Base-by-base conservation (phyloP, 2,888 invertebrate genomes). In the Lasioglossum leucozonium region DNA sequence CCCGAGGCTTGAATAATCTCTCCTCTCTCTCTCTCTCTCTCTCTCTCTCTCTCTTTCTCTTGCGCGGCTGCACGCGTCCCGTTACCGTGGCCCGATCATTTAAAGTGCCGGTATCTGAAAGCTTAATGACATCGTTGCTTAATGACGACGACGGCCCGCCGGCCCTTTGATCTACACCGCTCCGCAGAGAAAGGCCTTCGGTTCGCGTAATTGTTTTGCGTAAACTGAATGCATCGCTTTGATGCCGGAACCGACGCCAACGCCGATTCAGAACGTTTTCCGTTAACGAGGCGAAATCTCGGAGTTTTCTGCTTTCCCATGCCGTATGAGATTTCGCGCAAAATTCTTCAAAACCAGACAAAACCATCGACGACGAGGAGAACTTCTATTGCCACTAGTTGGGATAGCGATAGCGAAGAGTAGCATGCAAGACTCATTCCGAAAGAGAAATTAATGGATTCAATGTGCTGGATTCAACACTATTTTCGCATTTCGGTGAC, bases 121-220 rank as follows among this genome's bases (percentile, higher is more conserved):
- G 89, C 83, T 89, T 90, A 90, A 90, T 90, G 90, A 90, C 78
- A 87, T 84, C 82, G 89, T 77, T 77, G 85, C 84, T 89, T 89
- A 89, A 89, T 89, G 89, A 90, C 85, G 88, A 30, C 75, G 42
- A 69, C 82, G 51, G 26, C 76, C 30, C 51, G 74, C 47, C 40
- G 37, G 22, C 62, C 79, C 87, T 89, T 90, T 90, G 90, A 90
- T 88, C 80, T 85, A 69, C 81, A 79, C 82, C 86, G 69, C 51
- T 81, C 44, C 72, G 86, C 79, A 69, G 84, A 86, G 86, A 86
- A 88, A 88, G 86, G 87, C 84, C 73, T 88, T 88, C 88, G 87
- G 88, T 75, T 83, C 81, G 73, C 81, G 84, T 89, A 89, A 89
- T 89, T 89, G 89, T 89, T 89, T 89, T 88, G 86, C 78, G 81